These are phyloP conservation scores for Drosophila auraria DNA, from an alignment of 1,140 invertebrate genomes.

Conservation along the genomic window DNA sequence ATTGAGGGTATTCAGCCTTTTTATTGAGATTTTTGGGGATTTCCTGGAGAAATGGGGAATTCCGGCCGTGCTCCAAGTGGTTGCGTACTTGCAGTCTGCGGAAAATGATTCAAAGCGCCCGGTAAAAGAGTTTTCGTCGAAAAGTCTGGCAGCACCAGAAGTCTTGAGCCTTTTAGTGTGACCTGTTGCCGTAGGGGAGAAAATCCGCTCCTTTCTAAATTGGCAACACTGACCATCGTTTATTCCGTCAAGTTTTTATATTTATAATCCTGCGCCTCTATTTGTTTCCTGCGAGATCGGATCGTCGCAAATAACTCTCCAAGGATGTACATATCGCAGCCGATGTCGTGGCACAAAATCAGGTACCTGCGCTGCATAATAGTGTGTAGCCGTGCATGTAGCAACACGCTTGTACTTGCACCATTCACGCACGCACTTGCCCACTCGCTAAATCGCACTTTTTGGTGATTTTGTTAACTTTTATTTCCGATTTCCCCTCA, in stretches of 20 bases:
- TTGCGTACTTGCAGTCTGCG: too few species aligned
- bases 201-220: too few species aligned
- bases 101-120: too few species aligned
- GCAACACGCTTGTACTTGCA: constrained; percentile 51
- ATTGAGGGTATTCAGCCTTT: too few species aligned
- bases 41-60: too few species aligned
- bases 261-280: neutral
- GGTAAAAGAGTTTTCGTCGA: too few species aligned
- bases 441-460: neutral
- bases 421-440: constrained; percentile 8
- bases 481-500: neutral
- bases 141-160: too few species aligned
- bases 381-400: constrained; percentile 7
- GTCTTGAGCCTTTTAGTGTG: too few species aligned
- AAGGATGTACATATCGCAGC: constrained; percentile 45
- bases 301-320: neutral
- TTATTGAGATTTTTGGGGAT: too few species aligned
- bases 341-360: constrained; percentile 64
- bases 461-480: neutral
- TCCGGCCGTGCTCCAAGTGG: too few species aligned
- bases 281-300: neutral
- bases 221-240: too few species aligned
- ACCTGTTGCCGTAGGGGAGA: too few species aligned
- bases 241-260: constrained; percentile 15
- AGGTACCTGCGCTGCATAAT: constrained; percentile 39